Conservation (phyloP, 64 coral and sea anemone genomes). For the Platygyra sinensis region DNA sequence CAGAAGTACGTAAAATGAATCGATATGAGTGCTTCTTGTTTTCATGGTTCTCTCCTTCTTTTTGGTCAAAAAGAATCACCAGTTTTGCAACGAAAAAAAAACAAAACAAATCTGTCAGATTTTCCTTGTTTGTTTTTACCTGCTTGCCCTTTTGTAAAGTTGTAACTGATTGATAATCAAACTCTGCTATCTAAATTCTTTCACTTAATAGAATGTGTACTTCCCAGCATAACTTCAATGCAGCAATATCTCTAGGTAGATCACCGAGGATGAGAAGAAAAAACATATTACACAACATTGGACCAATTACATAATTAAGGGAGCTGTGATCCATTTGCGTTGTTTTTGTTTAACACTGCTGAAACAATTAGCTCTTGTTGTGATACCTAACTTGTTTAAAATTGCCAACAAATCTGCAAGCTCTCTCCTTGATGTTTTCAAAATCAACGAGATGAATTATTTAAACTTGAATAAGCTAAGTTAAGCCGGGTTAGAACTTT, state of each 20-base stretch:
- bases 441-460: conserved; percentile 35
- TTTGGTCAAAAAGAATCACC: not conserved
- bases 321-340: not conserved
- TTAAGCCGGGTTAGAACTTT: not conserved
- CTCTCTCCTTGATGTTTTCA: not conserved
- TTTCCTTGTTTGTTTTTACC: not conserved
- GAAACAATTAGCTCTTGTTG: not conserved
- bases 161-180: not conserved
- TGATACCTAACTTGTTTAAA: not conserved
- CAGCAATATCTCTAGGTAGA: too few relatives aligned
- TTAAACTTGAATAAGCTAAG: conserved; percentile 15
- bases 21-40: not conserved
- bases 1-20: too few relatives aligned
- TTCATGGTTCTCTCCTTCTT: not conserved
- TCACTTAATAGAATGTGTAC: not conserved
- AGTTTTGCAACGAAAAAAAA: not conserved
- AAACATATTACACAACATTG: too few relatives aligned
- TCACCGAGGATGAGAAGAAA: too few relatives aligned
- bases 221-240: not conserved
- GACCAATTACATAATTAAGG: not conserved
- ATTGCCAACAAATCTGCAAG: not conserved
- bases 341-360: not conserved
- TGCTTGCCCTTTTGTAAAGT: not conserved
- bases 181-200: not conserved
- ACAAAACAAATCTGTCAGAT: not conserved